Base-by-base conservation (phyloP, 2,113 vertebrate species). In the Centrocercus urophasianus region DNA sequence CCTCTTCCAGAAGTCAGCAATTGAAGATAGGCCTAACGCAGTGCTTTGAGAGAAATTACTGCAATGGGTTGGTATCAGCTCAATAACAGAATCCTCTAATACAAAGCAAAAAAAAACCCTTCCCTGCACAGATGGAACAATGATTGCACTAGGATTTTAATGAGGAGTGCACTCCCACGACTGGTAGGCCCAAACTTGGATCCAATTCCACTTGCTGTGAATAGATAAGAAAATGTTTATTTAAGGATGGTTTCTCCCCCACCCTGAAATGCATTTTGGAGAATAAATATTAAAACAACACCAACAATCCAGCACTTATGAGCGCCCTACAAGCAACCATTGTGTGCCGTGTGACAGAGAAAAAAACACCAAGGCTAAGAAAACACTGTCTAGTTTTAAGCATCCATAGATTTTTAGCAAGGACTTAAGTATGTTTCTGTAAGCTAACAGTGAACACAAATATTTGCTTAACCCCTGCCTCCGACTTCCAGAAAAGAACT, bases 381-480 rank as follows among this genome's bases (percentile, higher is more conserved):
- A 91, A 91, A 92, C 59, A 93, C 88, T 54, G 36, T 48, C 67
- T 73, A 88, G n/a, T 42, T 81, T 82, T 69, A 90, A 91, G 83
- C 90, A 86, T 57, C 52, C 65, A 24, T 1, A 69, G 80, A 52
- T 81, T 86, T 93, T 83, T 74, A 73, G 40, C 75, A 95, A 79
- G 85, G 54, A 54, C 76, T 90, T 90, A 69, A 90, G 88, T 94
- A 94, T 81, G 67, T 81, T 76, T 57, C 88, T 88, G 88, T 45
- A 94, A 95, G 77, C 42, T 76, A 97, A 95, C 0, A 83, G 80
- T 3, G 52, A 90, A 86, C 57, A 84, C 70, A 95, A 95, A 96
- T 95, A 95, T 95, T 97, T 95, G 92, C 80, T 88, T 96, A 95
- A 94, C 92, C 90, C 91, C 95, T 0, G 7, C 86, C 85, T 93